These are phyloP conservation scores for Fulmarus glacialis DNA, from an alignment of 2,113 vertebrate genomes.

Conservation along the genomic window DNA sequence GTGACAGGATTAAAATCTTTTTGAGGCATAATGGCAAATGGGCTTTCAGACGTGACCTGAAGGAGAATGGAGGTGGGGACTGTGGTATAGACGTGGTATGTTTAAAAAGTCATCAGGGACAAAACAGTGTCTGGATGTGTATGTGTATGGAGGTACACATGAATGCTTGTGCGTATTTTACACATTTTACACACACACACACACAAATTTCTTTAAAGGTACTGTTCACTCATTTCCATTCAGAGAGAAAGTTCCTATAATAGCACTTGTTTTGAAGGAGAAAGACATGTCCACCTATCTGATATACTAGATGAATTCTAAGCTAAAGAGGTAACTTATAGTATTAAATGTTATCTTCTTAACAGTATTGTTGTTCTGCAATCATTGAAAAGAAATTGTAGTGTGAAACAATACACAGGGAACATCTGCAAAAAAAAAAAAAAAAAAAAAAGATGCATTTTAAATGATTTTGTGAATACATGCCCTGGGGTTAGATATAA, in stretches of 20 bases:
- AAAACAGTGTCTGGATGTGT: not conserved
- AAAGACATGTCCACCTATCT: not conserved
- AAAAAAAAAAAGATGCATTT: not conserved
- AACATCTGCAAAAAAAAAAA: conserved; percentile 13
- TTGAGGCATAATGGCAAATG: not conserved
- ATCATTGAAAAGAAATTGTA: not conserved
- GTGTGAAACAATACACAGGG: not conserved
- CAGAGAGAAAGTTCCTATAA: not conserved
- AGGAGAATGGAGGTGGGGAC: not conserved
- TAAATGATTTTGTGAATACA: conserved; percentile 41
- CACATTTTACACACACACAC: not conserved
- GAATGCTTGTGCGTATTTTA: not conserved
- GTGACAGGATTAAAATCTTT: not conserved
- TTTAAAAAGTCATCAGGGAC: not conserved
- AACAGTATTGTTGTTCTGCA: not conserved
- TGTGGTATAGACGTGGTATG: fast-evolving
- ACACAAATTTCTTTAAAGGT: not conserved
- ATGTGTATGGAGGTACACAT: not conserved
- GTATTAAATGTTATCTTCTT: not conserved
- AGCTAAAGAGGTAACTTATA: not conserved
- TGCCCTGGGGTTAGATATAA: not conserved
- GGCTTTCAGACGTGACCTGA: not conserved
- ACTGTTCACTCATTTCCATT: not conserved
- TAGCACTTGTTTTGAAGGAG: not conserved
- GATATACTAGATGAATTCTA: not conserved